A percentile compares a stretch with the other conserved stretches of the same genome.
These are phyloP conservation scores for Odobenus rosmarus DNA, from an alignment of 2,113 vertebrate species.

Conservation along the genomic window DNA sequence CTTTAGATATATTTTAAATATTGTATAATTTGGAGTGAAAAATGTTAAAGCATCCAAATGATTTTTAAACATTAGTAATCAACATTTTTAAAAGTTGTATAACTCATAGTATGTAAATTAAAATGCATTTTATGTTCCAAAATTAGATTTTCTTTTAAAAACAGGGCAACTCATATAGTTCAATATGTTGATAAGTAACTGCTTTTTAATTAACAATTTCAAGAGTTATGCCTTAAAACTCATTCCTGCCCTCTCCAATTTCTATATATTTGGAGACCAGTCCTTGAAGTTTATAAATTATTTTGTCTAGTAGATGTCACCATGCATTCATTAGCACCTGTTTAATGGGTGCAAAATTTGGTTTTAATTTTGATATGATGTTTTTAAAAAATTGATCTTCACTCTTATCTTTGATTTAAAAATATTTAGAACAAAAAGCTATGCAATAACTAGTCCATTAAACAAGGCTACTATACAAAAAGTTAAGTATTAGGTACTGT, in stretches of 20 bases:
- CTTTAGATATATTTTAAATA: constrained; percentile 52
- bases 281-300: not conserved
- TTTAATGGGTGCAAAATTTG: not conserved
- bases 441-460: not conserved
- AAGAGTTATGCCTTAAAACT: not conserved
- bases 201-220: not conserved
- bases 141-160: constrained; percentile 59
- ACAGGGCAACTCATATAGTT: not conserved
- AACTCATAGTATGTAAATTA: constrained; percentile 35
- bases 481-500: not conserved
- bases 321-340: constrained; percentile 11
- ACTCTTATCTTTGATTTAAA: not conserved
- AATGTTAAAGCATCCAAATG: constrained; percentile 55
- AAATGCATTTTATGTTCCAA: not conserved
- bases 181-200: not conserved
- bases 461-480: not conserved
- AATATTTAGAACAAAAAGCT: not conserved
- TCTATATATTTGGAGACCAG: not conserved
- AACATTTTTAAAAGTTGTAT: not conserved
- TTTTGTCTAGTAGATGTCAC: constrained; percentile 74
- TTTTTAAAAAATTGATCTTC: not conserved
- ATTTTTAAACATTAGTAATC: constrained; percentile 43
- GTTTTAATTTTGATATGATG: not conserved
- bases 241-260: not conserved
- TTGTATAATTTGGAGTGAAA: constrained; percentile 35